Base-by-base conservation (phyloP, 1,140 invertebrate genomes). In the Campoletis sonorensis region DNA sequence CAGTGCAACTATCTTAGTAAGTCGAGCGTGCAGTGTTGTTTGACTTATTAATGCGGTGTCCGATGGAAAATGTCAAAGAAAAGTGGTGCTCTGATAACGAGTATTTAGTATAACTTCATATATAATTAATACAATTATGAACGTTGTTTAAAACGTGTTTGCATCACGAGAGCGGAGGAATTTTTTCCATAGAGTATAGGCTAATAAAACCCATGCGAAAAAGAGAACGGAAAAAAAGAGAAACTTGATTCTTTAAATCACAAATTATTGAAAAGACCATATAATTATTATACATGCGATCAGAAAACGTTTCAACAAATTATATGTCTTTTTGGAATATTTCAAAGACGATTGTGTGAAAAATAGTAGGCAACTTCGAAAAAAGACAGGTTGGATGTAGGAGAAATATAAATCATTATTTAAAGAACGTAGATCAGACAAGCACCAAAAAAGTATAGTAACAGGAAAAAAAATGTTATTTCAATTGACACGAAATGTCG, bases 41-140 rank as follows among this genome's bases (percentile, higher is more conserved):
- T 40, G 33, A 73, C 40, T 45, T 73, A 40, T 73, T 45, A 73
- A 73, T 73, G 45, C 37, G 45, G 71, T 45, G 40, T 49, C 40
- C 37, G 33, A 21, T 73, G 71, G 71, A 73, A 73, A 73, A 73
- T 73, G 71, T 73, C 71, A 73, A 49, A 73, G 40, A 51, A 49
- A 45, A 45, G 18, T 73, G 61, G 61, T 49, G 5, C 21, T 49
- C 8, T 73, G 71, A 73, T 75, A 75, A 26, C 27, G 23, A 75
- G 23, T 49, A 73, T 73, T 21, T 40, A 40, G 21, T 33, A 73
- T 73, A 73, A 33, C 30, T 21, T 73, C 21, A 33, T 49, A n/a
- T n/a, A 49, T 49, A 49, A 51, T 26, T 75, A 58, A 75, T 23
- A 75, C 23, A 49, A 18, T 75, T 58, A 33, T 64, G 2, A 13